Evolutionary conservation across 2,888 invertebrate species (phyloP), one percentile per base, ranked within the genome.

Genomic region (Crocallis elinguaria): DNA sequence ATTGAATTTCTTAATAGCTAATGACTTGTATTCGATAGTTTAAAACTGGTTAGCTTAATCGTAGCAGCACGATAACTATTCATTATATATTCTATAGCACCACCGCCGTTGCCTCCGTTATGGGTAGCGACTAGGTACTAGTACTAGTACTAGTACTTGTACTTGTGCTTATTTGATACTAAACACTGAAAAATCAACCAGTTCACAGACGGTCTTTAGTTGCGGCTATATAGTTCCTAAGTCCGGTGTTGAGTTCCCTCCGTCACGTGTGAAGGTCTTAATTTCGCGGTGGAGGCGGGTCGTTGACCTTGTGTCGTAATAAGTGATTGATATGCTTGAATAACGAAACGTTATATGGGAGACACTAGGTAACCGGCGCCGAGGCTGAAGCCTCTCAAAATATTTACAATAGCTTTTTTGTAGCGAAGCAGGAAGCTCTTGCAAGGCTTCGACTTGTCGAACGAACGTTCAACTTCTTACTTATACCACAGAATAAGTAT

Each of bases 301-400:
- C 73, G 62, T 62, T 63, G 71, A 78, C 73, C 73, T 69, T 62
- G 65, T 54, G 49, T 50, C 53, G 38, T 65, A 61, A 62, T 66
- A 60, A 57, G 60, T 69, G 71, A 75, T 71, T 71, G 67, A 71
- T 69, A 66, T 64, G 65, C 66, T 60, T 57, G 62, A 67, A 64
- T 62, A 42, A 51, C 51, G 37, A 35, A 49, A 45, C 44, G 39
- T 52, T 42, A 51, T 52, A 54, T 52, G 52, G 54, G 58, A 57
- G 51, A 49, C 36, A 39, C 14, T 49, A 29, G 37, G 45, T 52
- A 52, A 50, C 45, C 61, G 59, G 49, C 55, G 61, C 52, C 55
- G 57, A 64, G 44, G 53, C 37, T 48, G 58, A 57, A 61, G 39
- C 54, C 56, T 45, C 56, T 57, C 37, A 42, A 51, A 43, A 44